Evolutionary conservation across 2,113 vertebrate genomes (phyloP).

Genomic region (Glaucidium brasilianum): DNA sequence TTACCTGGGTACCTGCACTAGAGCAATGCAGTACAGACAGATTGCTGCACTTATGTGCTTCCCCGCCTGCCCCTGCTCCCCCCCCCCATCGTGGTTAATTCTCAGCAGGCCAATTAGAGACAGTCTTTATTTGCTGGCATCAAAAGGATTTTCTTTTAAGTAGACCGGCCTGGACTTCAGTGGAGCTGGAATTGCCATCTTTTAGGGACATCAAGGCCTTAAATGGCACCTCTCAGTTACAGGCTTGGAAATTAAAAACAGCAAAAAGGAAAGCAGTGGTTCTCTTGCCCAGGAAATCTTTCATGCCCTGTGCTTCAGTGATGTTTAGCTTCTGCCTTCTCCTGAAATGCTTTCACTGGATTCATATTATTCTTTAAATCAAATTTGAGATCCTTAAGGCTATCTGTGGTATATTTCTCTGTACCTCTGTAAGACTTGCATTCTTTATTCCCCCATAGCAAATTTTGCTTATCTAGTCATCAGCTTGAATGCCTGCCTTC

Average conservation of each 20-base stretch:
- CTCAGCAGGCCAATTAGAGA: background rate
- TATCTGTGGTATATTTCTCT: background rate
- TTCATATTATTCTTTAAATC: background rate
- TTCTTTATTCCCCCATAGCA: background rate
- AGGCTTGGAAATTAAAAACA: background rate
- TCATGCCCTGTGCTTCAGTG: background rate
- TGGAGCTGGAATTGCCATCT: background rate
- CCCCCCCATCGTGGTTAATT: background rate
- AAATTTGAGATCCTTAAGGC: background rate
- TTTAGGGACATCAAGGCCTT: background rate
- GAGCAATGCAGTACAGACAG: background rate
- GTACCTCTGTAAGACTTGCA: background rate
- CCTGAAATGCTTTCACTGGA: background rate
- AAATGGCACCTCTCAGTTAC: background rate
- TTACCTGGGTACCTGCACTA: background rate
- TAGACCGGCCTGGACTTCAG: background rate
- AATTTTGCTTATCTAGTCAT: background rate
- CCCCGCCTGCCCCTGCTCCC: no score
- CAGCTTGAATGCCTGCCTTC: background rate
- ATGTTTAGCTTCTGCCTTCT: background rate
- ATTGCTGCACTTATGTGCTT: accelerated
- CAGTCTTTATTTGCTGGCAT: background rate
- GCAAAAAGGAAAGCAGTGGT: background rate
- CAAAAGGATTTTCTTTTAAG: background rate
- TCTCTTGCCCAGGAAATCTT: background rate